Evolutionary conservation across 2,888 invertebrate species (phyloP), one percentile per base, ranked within the genome.

Genomic region (Limnephilus rhombicus): DNA sequence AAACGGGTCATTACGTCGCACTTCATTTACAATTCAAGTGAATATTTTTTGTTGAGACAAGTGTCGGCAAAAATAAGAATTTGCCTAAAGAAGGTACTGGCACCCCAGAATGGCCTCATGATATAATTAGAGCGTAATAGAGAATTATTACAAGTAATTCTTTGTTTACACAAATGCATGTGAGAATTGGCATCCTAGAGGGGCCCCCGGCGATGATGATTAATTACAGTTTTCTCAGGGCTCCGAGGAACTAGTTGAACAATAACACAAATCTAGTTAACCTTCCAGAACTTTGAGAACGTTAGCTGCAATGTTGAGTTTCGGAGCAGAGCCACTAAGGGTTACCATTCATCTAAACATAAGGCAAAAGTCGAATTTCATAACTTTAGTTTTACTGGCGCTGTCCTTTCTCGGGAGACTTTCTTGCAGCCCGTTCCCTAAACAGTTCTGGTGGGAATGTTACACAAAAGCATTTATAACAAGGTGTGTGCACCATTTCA

Each of bases 211-310:
- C 86, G 90, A 87, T 90, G 92, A 68, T 49, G 88, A 88, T 37
- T 85, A 53, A 87, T 90, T 93, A 92, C 92, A 93, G 80, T 92
- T 92, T 92, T 93, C 93, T 90, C 93, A 92, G 80, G 87, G 93
- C 91, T 92, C 93, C 92, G 92, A 90, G 93, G 92, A 92, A 91
- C 91, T 93, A 93, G 93, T 85, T 92, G 91, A 93, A n/a, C 31
- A 81, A 89, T 85, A 89, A 89, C 90, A 93, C 93, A 93, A 91
- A 92, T 81, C 93, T 93, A 92, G 93, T 93, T 92, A 92, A 89
- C 93, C 93, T 90, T 53, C 89, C 93, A 91, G 93, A 93, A 92
- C 93, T 85, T 81, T 91, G 93, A 93, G 93, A 93, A 91, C 83
- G 34, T 45, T 53, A 34, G 89, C 91, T 91, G 91, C 91, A 91